These are phyloP conservation scores for Ecliptopera silaceata DNA, from an alignment of 2,888 invertebrate genomes.

Conservation along the genomic window DNA sequence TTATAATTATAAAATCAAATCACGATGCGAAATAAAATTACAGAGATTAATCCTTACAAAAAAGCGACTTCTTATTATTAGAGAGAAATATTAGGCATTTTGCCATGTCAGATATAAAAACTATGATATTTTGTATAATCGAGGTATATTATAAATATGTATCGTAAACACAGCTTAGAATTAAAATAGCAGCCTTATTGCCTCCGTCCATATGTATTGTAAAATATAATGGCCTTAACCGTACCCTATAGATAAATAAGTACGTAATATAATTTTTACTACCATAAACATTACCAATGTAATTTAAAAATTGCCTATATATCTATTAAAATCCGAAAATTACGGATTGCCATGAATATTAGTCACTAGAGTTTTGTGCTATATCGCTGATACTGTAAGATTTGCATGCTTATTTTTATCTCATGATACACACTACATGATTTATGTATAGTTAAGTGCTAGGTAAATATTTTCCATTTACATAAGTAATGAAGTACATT, in stretches of 20 bases:
- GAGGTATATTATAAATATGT: conserved; percentile 1
- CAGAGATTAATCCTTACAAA: too few relatives aligned
- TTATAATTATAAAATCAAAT: too few relatives aligned
- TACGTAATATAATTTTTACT: conserved; percentile 10
- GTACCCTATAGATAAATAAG: conserved; percentile 21
- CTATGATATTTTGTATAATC: conserved; percentile 12
- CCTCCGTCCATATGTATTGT: conserved; percentile 60
- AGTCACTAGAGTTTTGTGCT: conserved; percentile 68
- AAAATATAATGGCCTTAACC: conserved; percentile 23
- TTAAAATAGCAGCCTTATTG: conserved; percentile 58
- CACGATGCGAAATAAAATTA: too few relatives aligned
- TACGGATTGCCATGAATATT: conserved; percentile 65
- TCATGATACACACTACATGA: background rate
- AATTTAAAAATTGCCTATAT: conserved; percentile 17
- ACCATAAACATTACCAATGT: conserved; percentile 14
- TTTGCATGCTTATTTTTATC: conserved; percentile 40
- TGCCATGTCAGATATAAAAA: background rate
- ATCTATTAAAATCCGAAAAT: conserved; percentile 13
- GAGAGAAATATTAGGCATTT: too few relatives aligned
- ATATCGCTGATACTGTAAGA: conserved; percentile 51
- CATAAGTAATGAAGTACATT: background rate
- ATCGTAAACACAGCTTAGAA: conserved; percentile 30
- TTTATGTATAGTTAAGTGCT: background rate
- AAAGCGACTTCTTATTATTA: too few relatives aligned
- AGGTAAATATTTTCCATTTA: background rate